Evolutionary conservation across 2,113 vertebrate species (phyloP).

Genomic region (Pongo pygmaeus): DNA sequence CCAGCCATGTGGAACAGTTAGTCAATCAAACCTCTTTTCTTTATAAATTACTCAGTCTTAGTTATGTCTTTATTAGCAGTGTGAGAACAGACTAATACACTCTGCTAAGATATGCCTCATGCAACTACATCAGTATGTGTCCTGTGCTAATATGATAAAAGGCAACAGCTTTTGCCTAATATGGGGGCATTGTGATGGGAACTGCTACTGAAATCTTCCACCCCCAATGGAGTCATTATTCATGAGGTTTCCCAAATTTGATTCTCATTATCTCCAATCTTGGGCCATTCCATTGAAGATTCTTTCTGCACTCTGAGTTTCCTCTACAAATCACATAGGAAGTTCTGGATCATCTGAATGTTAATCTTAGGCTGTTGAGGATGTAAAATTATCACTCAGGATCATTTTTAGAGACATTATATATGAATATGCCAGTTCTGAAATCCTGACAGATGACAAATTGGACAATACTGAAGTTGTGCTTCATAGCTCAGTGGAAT

Average conservation of each 20-base stretch:
- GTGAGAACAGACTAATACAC: too few species aligned
- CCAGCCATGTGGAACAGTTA: too few species aligned
- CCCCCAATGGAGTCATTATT: not conserved
- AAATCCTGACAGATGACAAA: not conserved
- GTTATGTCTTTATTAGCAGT: too few species aligned
- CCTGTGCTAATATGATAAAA: not conserved
- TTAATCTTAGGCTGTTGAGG: not conserved
- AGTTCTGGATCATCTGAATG: not conserved
- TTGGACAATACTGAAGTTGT: not conserved
- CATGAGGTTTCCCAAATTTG: not conserved
- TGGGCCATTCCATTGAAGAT: not conserved
- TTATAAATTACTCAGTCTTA: too few species aligned
- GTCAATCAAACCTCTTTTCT: too few species aligned
- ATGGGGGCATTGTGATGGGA: rapidly evolving
- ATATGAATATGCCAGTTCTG: too few species aligned
- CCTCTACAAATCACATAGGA: not conserved
- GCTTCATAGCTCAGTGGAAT: rapidly evolving
- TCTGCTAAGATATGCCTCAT: not conserved
- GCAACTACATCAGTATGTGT: rapidly evolving
- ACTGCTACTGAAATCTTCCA: not conserved
- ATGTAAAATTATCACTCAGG: not conserved
- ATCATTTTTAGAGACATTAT: not conserved
- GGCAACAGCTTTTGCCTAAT: not conserved
- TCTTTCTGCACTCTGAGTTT: not conserved
- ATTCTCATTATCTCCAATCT: not conserved